Base-by-base conservation (phyloP, 37 sponge, comb jelly and placozoan species). In the Petrosia ficiformis region DNA sequence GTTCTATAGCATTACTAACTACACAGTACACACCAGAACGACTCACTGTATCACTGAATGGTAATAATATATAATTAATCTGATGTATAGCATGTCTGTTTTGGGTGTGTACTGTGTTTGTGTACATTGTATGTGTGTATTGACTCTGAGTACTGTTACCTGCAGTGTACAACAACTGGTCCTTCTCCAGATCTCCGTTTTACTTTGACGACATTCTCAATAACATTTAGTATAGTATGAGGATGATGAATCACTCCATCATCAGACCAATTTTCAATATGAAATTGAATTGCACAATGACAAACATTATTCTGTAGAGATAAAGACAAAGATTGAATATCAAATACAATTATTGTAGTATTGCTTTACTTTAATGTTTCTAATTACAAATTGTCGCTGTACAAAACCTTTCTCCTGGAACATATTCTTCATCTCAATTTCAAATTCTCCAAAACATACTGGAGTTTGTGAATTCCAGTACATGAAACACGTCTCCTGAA, bases 1-100 rank as follows among this genome's bases (percentile, higher is more conserved):
- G 39, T 76, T 90, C 85, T 57, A 84, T 79, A 59, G 74, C 73
- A 30, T 63, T 84, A 65, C 67, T 68, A 33, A 88, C 74, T 39
- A 84, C 79, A 72, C 83, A 75, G 89, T 78, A 88, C 69, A 79
- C 82, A 1, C 84, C 89, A 64, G 77, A 65, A 33, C 89, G 69
- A 33, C 76, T 65, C 74, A 81, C 78, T 19, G 82, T 82, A 67
- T 87, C 82, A 71, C 88, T 88, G 68, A 25, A 63, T 8, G 37
- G 30, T 26, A 59, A 57, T 21, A 19, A 10, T 19, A 48, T 10
- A 48, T 48, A n/a, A n/a, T n/a, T 48, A n/a, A n/a, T n/a, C n/a
- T n/a, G n/a, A n/a, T n/a, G n/a, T n/a, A n/a, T n/a, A n/a, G n/a
- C n/a, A n/a, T n/a, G n/a, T n/a, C n/a, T n/a, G n/a, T n/a, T n/a